Percentiles rank a stretch among this genome's conserved stretches.
Evolutionary conservation across 2,888 invertebrate species (phyloP).

Genomic region (Drosophila falleni): DNA sequence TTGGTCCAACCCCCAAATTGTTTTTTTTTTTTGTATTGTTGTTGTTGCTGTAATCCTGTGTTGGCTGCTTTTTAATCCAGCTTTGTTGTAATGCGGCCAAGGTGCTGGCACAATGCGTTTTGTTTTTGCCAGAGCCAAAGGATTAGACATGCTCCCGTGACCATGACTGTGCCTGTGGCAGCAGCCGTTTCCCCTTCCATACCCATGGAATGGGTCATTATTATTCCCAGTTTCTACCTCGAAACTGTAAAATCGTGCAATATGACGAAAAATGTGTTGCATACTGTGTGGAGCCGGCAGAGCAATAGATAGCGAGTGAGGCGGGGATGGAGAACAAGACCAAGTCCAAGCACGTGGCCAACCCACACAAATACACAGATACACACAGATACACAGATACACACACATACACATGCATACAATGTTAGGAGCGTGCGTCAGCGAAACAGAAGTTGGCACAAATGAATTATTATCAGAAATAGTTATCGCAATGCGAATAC

Average conservation of each 20-base stretch:
- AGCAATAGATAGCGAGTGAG: background rate
- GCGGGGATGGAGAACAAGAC: background rate
- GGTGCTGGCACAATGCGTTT: conserved; percentile 25
- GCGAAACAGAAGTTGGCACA: conserved; percentile 29
- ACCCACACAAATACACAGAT: background rate
- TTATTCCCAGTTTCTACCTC: conserved; percentile 3
- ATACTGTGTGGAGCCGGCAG: conserved; percentile 38
- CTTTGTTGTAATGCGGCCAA: conserved; percentile 61
- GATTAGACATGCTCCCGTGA: conserved; percentile 37
- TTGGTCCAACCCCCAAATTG: conserved; percentile 36
- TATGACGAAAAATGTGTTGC: conserved; percentile 34
- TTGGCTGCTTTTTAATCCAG: conserved; percentile 64
- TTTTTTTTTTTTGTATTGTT: conserved; percentile 27
- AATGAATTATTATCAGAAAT: conserved; percentile 30
- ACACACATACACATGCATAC: conserved; percentile 2
- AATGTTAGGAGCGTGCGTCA: conserved; percentile 19
- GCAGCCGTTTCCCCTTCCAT: background rate
- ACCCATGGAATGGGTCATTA: background rate
- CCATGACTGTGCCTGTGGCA: background rate
- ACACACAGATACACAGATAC: background rate
- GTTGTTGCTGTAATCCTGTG: conserved; percentile 59
- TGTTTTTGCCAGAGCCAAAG: conserved; percentile 39
- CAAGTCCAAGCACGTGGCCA: conserved; percentile 45
- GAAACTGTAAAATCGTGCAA: conserved; percentile 9
- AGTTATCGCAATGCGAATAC: conserved; percentile 32